These are phyloP conservation scores for Physeter macrocephalus DNA, from an alignment of 2,113 vertebrate genomes.

Conservation along the genomic window DNA sequence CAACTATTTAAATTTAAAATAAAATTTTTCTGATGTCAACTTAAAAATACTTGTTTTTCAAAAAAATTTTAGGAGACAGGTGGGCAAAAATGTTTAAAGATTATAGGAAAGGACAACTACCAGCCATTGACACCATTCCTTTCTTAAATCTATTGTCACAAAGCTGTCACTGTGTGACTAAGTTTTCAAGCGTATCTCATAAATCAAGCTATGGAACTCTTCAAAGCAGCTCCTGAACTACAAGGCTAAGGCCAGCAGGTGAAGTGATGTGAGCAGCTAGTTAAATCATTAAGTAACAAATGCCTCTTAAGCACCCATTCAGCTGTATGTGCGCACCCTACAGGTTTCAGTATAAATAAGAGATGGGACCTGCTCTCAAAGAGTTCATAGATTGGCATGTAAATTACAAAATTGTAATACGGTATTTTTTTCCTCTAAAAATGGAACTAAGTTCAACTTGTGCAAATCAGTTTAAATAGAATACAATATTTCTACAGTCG, in stretches of 20 bases:
- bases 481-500: background rate
- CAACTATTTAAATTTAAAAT: background rate
- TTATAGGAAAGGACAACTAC: background rate
- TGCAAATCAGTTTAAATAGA: background rate
- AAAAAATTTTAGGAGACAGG: background rate
- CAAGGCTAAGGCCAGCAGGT: background rate
- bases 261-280: background rate
- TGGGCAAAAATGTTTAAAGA: background rate
- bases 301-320: background rate
- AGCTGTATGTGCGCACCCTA: too few species aligned
- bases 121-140: accelerated
- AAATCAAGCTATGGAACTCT: background rate
- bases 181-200: background rate
- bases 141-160: background rate
- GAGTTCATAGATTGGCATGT: too few species aligned
- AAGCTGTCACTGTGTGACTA: background rate
- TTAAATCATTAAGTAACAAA: too few species aligned
- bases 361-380: background rate
- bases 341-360: background rate
- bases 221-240: background rate
- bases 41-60: background rate
- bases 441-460: background rate
- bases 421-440: background rate
- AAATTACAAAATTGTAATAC: background rate
- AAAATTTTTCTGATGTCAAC: background rate